Evolutionary conservation across 1,140 invertebrate species (phyloP), one percentile per base, ranked within the genome.

Genomic region (Dendrolimus punctatus): DNA sequence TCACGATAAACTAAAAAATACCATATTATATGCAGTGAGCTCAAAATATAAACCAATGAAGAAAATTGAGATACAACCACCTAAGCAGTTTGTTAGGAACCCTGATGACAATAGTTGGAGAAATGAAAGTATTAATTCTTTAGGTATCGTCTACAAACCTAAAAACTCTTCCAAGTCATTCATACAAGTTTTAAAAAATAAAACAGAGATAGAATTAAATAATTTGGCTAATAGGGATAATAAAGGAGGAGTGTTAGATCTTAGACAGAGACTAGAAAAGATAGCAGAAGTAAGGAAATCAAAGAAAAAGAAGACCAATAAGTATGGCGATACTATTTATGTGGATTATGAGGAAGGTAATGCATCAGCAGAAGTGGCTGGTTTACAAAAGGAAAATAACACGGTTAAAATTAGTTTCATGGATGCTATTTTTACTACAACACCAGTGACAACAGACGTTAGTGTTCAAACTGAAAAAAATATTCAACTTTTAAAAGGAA

Each of bases 31-130:
- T 55, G 58, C 77, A 6, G 77, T 82, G 4, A 75, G 61, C 47
- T 66, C 79, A 23, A 85, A 77, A 44, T 85, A 85, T 52, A 85
- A 76, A 55, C 75, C 74, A 8, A 66, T 80, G 57, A 84, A 82
- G 51, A 82, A 80, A 67, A 69, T 85, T 39, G 82, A 85, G 50
- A 73, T 85, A 4, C 68, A 74, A 52, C 68, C 79, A 23, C 64
- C 74, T 2, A 84, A 82, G 53, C 68, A 60, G 6, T 78, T 80
- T 55, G 54, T 78, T 40, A 61, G 80, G 66, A 72, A 85, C 46
- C 82, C 82, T 0, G 80, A 85, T 49, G 82, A 85, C 51, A 83
- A 84, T 49, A 85, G 79, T 49, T 85, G 82, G 82, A 76, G 82
- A 70, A 85, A 84, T 53, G 80, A 84, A 68, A 84, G 82, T 54